Base-by-base conservation (phyloP, 1,140 invertebrate genomes). In the Papilio machaon region DNA sequence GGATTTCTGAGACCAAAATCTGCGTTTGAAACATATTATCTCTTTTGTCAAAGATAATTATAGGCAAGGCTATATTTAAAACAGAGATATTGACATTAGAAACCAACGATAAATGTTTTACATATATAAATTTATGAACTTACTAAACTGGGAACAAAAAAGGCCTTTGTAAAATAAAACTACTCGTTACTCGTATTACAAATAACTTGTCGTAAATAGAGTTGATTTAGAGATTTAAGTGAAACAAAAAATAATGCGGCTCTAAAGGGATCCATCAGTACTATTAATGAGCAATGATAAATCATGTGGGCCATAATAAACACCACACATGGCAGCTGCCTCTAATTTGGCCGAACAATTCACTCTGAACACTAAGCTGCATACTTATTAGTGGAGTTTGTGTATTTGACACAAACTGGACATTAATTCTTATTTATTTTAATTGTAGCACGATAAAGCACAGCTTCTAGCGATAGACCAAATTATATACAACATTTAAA, bases 281-380 rank as follows among this genome's bases (percentile, higher is more conserved):
- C 86, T 84, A 84, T 85, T 86, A 85, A 84, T 85, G 82, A 81
- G 87, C 90, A 88, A 90, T 91, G 85, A 88, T 91, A 89, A 92
- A 91, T 92, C 90, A 88, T 87, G 89, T 88, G 84, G 76, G 84
- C 84, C 85, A 88, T 90, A 92, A 93, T 93, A 89, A 91, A 86
- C 86, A 84, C 76, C 80, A 80, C 84, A 87, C 88, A 86, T 82
- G 74, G 84, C 91, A 92, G 91, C 91, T 91, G 91, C 86, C 81
- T 86, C 89, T 88, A 90, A 92, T 92, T 92, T 90, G 85, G 86
- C 86, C 84, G 86, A 86, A 85, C 85, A 84, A 85, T 89, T 89
- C 86, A 89, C 87, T 87, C 85, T 87, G 85, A 84, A 82, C 82
- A 83, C 74, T 83, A 52, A n/a, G 19, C 58, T 76, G 83, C 81